Percentiles rank a stretch among this genome's conserved stretches.
Evolutionary conservation across 2,797 vertebrate species (phyloP).

Genomic region (Holocentrus rufus): DNA sequence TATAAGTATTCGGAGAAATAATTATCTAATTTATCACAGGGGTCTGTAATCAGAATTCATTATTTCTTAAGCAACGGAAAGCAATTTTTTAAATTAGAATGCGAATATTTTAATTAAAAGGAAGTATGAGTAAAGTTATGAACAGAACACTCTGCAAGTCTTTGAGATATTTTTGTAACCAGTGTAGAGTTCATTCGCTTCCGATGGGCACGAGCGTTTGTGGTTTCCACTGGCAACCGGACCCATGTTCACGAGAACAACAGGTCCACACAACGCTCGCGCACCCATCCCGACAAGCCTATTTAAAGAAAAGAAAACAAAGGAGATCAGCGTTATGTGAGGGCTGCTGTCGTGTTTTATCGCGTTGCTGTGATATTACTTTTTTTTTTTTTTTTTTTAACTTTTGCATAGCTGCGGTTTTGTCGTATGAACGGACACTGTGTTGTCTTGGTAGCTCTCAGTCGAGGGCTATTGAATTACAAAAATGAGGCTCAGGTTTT

Average conservation of each 20-base stretch:
- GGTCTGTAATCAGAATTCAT: too few relatives aligned
- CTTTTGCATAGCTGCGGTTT: background rate
- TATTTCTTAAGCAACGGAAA: too few relatives aligned
- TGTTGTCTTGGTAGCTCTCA: conserved; percentile 57
- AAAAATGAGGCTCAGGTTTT: conserved; percentile 52
- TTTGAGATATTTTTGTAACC: background rate
- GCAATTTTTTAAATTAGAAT: too few relatives aligned
- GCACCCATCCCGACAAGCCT: background rate
- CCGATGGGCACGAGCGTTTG: conserved; percentile 19
- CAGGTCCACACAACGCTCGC: conserved; percentile 8
- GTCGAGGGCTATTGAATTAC: conserved; percentile 64
- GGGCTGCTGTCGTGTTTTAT: background rate
- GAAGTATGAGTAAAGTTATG: too few relatives aligned
- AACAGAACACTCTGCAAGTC: too few relatives aligned
- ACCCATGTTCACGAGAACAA: conserved; percentile 23
- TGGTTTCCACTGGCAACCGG: conserved; percentile 72
- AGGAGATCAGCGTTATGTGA: background rate
- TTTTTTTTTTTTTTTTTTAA: too few relatives aligned
- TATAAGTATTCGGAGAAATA: too few relatives aligned
- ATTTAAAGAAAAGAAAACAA: background rate
- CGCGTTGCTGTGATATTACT: background rate
- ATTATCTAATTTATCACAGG: too few relatives aligned
- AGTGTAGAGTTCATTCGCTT: background rate
- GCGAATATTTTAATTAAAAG: too few relatives aligned
- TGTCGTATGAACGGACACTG: conserved; percentile 11